Base-by-base conservation (phyloP, 2,797 vertebrate species). In the Rhadinocentrus ornatus region DNA sequence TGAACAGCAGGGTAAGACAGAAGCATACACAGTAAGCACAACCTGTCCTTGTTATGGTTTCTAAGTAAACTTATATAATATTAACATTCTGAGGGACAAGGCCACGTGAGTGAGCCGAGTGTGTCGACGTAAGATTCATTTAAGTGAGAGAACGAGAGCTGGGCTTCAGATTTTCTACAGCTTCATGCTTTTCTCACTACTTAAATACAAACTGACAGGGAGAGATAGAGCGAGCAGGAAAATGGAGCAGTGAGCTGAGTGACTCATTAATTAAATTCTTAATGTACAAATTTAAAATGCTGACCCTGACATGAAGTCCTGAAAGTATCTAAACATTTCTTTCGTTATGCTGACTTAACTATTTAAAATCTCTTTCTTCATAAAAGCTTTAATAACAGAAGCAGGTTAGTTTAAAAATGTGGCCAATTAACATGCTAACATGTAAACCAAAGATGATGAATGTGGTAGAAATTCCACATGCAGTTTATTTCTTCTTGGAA, bases 201-300 rank as follows among this genome's bases (percentile, higher is more conserved):
- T 69, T 70, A 64, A 80, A 87, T 59, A 69, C 62, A 73, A 81
- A 70, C 69, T 65, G 83, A 80, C 63, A 61, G 67, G 55, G 58
- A 18, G 41, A 54, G 37, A 62, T 7, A 18, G 11, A 68, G 69
- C 0, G 4, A 73, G 56, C 18, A 18, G 31, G 66, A 20, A 39
- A 37, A 71, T 9, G 44, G 20, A 66, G 62, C 35, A 61, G 34
- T 46, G 48, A 50, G 69, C 78, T 57, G 22, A 71, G 48, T 46
- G 64, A 63, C 60, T 71, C 56, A 24, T 41, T 74, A 65, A 85
- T 82, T 80, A 54, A 80, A 80, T 69, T 63, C 62, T 69, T 63
- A 66, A 67, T 53, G 68, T n/a, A 13, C 15, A 31, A 29, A 59
- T 65, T 66, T 66, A 24, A 50, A 74, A 62, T 53, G 37, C 66